phyloP scores from a whole-genome alignment of 2,888 invertebrate genomes.

The Gymnoscelis rufifasciata region DNA sequence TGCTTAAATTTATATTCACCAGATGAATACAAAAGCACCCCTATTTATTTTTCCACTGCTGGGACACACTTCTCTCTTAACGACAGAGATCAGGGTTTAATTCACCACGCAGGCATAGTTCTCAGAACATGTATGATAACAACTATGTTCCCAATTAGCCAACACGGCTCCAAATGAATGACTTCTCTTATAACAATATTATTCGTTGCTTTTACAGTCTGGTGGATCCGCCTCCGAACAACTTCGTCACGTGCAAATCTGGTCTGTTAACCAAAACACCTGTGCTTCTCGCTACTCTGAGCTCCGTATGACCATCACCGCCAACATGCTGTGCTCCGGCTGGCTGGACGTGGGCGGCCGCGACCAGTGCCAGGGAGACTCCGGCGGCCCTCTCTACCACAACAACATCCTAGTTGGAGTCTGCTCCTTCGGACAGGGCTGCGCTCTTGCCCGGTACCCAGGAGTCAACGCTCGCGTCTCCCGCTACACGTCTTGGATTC shows the following conservation, averaged over 20 bases:
- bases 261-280: conserved; percentile 36
- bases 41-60: too few species aligned
- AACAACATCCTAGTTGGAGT: conserved; percentile 37
- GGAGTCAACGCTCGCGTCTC: conserved; percentile 37
- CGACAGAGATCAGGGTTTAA: too few species aligned
- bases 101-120: too few species aligned
- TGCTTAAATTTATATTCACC: too few species aligned
- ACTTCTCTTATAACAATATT: too few species aligned
- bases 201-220: neutral
- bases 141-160: too few species aligned
- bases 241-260: conserved; percentile 41
- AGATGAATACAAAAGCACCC: too few species aligned
- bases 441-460: conserved; percentile 32
- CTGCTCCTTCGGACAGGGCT: conserved; percentile 34
- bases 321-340: conserved; percentile 40
- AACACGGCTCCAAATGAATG: too few species aligned
- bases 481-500: conserved; percentile 23
- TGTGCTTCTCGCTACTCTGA: conserved; percentile 28
- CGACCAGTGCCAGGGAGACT: conserved; percentile 39
- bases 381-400: conserved; percentile 39
- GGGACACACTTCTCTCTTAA: too few species aligned
- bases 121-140: too few species aligned
- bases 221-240: conserved; percentile 32
- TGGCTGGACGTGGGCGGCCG: conserved; percentile 35
- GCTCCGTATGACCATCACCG: conserved; percentile 23